Percentiles rank a stretch among this genome's conserved stretches.
phyloP scores from a whole-genome alignment of 1,140 invertebrate genomes.

The Polypedilum pembai region DNA sequence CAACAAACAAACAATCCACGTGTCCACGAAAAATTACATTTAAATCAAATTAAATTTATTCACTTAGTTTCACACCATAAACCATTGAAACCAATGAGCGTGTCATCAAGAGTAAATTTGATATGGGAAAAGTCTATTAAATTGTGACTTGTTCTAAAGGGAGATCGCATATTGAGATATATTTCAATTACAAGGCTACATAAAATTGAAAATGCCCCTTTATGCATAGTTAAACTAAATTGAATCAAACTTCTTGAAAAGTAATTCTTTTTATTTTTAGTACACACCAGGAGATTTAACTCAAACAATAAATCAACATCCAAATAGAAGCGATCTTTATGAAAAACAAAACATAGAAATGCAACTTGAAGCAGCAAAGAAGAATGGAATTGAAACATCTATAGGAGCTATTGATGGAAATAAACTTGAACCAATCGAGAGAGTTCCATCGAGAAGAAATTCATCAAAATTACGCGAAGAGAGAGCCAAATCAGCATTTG shows the following conservation, averaged over 20 bases:
- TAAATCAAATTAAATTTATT: constrained; percentile 15
- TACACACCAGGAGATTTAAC: neutral
- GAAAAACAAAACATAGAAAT: neutral
- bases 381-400: neutral
- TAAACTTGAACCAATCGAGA: neutral
- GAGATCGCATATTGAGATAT: neutral
- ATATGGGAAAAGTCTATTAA: neutral
- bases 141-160: too few relatives aligned
- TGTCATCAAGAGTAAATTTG: constrained; percentile 1
- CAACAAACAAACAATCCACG: neutral
- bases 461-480: neutral
- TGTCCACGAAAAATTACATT: neutral
- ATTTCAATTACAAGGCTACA: neutral
- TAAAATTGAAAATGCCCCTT: neutral
- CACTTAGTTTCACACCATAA: constrained; percentile 6
- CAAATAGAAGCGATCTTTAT: neutral
- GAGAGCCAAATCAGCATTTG: constrained; percentile 46
- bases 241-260: neutral
- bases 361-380: neutral
- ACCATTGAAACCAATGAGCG: constrained; percentile 18
- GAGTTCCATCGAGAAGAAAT: neutral
- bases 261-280: neutral
- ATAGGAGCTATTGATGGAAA: too few relatives aligned
- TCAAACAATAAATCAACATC: neutral
- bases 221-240: neutral